A percentile compares a stretch with the other conserved stretches of the same genome.
Conservation (phyloP, 2,888 invertebrate species). For the Scaptomyza caliginosa region DNA sequence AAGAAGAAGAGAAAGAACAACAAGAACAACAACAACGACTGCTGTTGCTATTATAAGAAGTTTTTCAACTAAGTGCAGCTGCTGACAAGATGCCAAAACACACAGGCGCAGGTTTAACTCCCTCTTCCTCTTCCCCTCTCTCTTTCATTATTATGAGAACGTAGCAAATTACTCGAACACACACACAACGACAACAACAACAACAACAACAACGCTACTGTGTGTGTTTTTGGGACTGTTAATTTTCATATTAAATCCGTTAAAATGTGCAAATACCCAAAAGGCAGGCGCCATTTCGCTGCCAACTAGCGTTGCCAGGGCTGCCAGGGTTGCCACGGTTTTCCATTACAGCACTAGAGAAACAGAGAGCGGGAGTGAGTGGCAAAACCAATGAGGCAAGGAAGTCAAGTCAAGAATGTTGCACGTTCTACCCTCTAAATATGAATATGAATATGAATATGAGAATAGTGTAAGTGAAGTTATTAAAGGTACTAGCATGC, state of each 20-base stretch:
- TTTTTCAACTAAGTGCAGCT: slow-evolving; percentile 75
- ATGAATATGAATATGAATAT: slow-evolving; percentile 53
- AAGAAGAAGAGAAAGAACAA: no score
- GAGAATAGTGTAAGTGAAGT: slow-evolving; percentile 72
- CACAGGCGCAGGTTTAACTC: slow-evolving; percentile 14
- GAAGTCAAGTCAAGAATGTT: slow-evolving; percentile 40
- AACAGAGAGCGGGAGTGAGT: neutral
- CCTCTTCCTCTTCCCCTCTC: slow-evolving; percentile 10
- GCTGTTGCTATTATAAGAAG: slow-evolving; percentile 65
- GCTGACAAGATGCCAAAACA: slow-evolving; percentile 39
- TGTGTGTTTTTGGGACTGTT: slow-evolving; percentile 52
- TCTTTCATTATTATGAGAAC: slow-evolving; percentile 65
- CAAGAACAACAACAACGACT: slow-evolving; percentile 27
- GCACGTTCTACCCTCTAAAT: slow-evolving; percentile 47
- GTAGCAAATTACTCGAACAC: slow-evolving; percentile 56
- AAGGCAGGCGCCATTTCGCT: slow-evolving; percentile 61
- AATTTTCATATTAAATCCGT: slow-evolving; percentile 77
- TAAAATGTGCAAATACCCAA: slow-evolving; percentile 77
- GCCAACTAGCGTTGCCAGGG: no score
- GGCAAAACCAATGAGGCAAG: slow-evolving; percentile 25
- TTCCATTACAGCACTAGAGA: no score
- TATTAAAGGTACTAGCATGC: slow-evolving; percentile 61
- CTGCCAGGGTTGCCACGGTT: no score
- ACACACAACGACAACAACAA: slow-evolving; percentile 30
- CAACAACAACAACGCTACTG: neutral